These are phyloP conservation scores for Colletes gigas DNA, from an alignment of 1,140 invertebrate genomes.

Conservation along the genomic window DNA sequence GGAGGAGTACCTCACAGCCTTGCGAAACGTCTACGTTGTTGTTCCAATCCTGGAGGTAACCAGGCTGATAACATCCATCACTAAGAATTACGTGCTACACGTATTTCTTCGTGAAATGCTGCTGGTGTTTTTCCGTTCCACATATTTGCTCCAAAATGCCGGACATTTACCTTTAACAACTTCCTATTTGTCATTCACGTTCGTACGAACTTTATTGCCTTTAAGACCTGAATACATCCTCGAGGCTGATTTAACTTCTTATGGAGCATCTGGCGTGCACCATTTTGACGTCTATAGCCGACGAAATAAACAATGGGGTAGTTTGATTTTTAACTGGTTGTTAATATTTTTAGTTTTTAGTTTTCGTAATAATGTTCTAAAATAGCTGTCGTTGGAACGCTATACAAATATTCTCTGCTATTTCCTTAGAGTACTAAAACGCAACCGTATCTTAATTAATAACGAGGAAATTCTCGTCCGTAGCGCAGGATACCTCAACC, in stretches of 20 bases:
- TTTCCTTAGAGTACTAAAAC: neutral
- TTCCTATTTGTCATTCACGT: neutral
- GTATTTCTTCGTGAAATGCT: slow-evolving; percentile 18
- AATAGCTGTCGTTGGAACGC: neutral
- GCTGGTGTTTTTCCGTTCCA: neutral
- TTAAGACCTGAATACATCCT: neutral
- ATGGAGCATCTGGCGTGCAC: too few species aligned
- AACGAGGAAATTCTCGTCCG: neutral
- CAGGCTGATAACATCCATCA: slow-evolving; percentile 13
- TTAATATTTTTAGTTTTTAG: too few species aligned
- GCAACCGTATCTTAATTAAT: slow-evolving; percentile 29
- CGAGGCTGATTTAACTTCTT: neutral
- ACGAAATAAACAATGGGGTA: too few species aligned
- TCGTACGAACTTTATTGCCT: neutral
- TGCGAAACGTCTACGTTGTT: neutral
- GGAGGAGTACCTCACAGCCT: neutral
- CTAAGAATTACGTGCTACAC: slow-evolving; percentile 3
- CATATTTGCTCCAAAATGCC: slow-evolving; percentile 3
- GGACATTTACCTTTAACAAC: slow-evolving; percentile 1
- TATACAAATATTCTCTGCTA: neutral
- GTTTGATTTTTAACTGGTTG: too few species aligned
- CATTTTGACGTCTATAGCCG: too few species aligned
- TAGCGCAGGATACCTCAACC: neutral
- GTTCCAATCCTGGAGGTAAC: neutral
- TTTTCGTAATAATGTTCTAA: neutral